phyloP scores from a whole-genome alignment of 2,888 invertebrate species.

The Drosophila setosimentum region DNA sequence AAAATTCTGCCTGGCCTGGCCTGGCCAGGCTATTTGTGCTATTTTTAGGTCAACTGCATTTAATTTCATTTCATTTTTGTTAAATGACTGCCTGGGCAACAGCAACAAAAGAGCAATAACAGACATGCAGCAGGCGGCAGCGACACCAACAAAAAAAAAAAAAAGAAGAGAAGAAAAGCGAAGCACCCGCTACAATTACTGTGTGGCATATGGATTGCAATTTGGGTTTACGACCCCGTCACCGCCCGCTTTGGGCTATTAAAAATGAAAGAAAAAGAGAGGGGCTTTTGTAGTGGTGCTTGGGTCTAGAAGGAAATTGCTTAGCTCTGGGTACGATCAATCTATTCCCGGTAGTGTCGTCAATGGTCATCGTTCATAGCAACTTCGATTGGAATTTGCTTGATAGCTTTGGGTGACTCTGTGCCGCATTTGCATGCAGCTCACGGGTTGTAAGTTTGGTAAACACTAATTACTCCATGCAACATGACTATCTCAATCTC shows the following conservation, averaged over 20 bases:
- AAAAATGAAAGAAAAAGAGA: conserved; percentile 23
- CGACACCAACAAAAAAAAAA: conserved; percentile 11
- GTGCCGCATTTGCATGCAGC: conserved; percentile 34
- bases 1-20: conserved; percentile 20
- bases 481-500: neutral
- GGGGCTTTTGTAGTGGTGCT: neutral
- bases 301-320: neutral
- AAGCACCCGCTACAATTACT: conserved; percentile 61
- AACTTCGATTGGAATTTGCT: conserved; percentile 1
- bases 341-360: neutral
- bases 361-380: neutral
- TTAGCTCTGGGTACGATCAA: neutral
- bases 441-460: conserved; percentile 15
- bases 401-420: neutral
- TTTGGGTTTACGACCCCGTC: conserved; percentile 66
- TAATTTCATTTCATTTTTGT: conserved; percentile 71
- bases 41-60: conserved; percentile 76
- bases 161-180: conserved; percentile 7
- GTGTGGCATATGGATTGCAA: conserved; percentile 66
- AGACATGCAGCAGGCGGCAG: conserved; percentile 19
- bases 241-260: conserved; percentile 31
- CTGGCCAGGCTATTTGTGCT: conserved; percentile 32
- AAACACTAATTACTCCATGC: conserved; percentile 16
- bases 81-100: conserved; percentile 53
- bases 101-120: conserved; percentile 25